phyloP scores from a whole-genome alignment of 2,113 vertebrate species.

The Asarcornis scutulata region DNA sequence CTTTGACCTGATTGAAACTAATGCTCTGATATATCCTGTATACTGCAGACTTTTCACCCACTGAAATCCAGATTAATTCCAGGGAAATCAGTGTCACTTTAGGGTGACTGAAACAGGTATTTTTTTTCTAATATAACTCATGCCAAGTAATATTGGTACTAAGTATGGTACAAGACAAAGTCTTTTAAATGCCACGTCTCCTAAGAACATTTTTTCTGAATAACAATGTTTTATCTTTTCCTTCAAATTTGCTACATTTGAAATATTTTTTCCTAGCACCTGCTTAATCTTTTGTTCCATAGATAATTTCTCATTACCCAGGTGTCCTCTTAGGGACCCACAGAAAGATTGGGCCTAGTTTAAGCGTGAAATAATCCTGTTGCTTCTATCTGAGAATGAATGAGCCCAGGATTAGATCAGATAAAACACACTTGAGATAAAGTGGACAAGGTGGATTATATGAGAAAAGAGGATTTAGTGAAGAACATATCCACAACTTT shows the following conservation, averaged over 20 bases:
- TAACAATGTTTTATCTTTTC: constrained; percentile 58
- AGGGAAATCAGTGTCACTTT: neutral
- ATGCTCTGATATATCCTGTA: neutral
- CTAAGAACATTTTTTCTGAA: constrained; percentile 14
- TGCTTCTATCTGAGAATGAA: constrained; percentile 88
- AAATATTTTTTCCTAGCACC: constrained; percentile 59
- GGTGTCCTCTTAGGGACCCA: constrained; percentile 90
- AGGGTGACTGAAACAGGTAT: neutral
- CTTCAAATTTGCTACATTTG: constrained; percentile 61
- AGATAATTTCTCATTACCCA: constrained; percentile 88
- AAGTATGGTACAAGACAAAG: neutral
- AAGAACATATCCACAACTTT: constrained; percentile 97
- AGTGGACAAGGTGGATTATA: constrained; percentile 97
- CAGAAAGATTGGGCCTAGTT: constrained; percentile 88
- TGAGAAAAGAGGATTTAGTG: constrained; percentile 99
- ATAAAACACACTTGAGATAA: constrained; percentile 98
- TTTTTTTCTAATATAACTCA: neutral
- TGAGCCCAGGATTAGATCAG: constrained; percentile 93
- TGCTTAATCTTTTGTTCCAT: constrained; percentile 76
- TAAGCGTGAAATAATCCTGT: constrained; percentile 95
- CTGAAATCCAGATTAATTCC: constrained; percentile 12
- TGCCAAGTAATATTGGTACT: neutral
- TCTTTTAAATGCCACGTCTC: constrained; percentile 19
- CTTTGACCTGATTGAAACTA: neutral
- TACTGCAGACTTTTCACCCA: neutral